Conservation (phyloP, 2,888 invertebrate genomes). For the Brassicogethes aeneus region DNA sequence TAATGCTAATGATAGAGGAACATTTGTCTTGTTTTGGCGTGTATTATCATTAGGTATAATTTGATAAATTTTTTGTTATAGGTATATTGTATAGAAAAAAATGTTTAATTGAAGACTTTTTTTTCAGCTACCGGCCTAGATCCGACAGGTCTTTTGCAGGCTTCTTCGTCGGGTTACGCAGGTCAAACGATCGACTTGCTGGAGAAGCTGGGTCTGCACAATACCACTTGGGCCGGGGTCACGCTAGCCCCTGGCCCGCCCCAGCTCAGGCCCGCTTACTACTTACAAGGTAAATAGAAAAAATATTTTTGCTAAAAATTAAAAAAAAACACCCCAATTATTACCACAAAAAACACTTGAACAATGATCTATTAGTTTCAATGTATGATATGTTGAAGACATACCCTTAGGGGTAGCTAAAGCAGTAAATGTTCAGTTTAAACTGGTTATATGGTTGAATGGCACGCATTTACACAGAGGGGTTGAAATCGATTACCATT, state of each 20-base stretch:
- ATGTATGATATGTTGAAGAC: background rate
- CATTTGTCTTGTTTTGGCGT: too few species aligned
- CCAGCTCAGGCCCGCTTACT: constrained; percentile 62
- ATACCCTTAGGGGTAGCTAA: too few species aligned
- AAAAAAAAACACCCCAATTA: background rate
- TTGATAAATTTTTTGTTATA: too few species aligned
- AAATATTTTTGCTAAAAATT: background rate
- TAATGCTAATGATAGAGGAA: too few species aligned
- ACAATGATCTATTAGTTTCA: constrained; percentile 4
- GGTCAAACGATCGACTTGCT: constrained; percentile 61
- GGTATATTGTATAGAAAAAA: too few species aligned
- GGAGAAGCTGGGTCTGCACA: constrained; percentile 70
- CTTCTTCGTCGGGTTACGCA: constrained; percentile 22
- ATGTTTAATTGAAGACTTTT: too few species aligned
- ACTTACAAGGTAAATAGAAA: constrained; percentile 57
- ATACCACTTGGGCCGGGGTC: constrained; percentile 64
- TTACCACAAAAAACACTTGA: constrained; percentile 1
- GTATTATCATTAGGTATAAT: too few species aligned
- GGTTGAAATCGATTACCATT: too few species aligned
- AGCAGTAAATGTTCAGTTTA: too few species aligned
- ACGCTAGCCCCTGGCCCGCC: constrained; percentile 55
- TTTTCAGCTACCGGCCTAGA: constrained; percentile 50
- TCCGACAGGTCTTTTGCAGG: constrained; percentile 42
- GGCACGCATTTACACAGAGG: too few species aligned
- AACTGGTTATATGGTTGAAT: too few species aligned